Evolutionary conservation across 2,797 vertebrate species (phyloP).

Genomic region (Neostethus bicornis): DNA sequence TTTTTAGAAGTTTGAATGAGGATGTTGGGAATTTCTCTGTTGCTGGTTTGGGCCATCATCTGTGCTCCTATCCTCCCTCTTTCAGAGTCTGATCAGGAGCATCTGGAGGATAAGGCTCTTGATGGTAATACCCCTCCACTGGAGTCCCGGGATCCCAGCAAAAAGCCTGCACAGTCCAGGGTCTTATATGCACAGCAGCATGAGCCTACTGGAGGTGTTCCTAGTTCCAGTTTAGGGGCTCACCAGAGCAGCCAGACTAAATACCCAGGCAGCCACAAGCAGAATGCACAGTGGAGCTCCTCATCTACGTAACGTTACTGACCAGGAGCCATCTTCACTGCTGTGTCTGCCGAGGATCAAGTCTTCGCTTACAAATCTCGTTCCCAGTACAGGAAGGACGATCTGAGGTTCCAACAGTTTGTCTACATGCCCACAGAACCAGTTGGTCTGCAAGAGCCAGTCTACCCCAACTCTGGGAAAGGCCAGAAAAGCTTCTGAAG

Average conservation of each 20-base stretch:
- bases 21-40: constrained; percentile 30
- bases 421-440: background rate
- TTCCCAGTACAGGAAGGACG: background rate
- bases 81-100: too few relatives aligned
- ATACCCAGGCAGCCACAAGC: background rate
- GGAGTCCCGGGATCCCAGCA: too few relatives aligned
- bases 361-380: background rate
- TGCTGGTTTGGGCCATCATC: constrained; percentile 30
- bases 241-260: background rate
- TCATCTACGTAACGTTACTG: background rate
- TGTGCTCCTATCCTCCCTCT: background rate
- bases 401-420: background rate
- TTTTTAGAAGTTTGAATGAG: too few relatives aligned
- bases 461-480: background rate
- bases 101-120: too few relatives aligned
- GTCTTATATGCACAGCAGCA: too few relatives aligned
- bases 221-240: too few relatives aligned
- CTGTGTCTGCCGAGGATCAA: background rate
- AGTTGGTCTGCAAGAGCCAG: too few relatives aligned
- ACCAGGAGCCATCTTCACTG: background rate
- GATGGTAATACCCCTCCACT: too few relatives aligned
- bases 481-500: background rate
- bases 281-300: background rate
- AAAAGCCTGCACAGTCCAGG: too few relatives aligned
- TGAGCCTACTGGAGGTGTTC: too few relatives aligned